These are phyloP conservation scores for Acleris laterana DNA, from an alignment of 2,888 invertebrate species.

Conservation along the genomic window DNA sequence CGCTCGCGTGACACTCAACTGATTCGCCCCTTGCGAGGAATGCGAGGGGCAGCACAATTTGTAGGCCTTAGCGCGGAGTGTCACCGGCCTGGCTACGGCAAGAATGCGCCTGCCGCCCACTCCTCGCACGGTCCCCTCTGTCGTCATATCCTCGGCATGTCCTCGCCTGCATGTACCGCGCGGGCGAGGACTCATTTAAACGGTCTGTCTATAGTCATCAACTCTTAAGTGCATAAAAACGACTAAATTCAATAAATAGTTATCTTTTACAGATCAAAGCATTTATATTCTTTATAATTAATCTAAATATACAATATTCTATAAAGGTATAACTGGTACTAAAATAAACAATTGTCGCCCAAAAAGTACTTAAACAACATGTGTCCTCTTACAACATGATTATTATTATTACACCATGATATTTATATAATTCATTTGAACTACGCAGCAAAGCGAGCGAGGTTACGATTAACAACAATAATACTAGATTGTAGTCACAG, in stretches of 20 bases:
- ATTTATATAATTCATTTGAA: slow-evolving; percentile 63
- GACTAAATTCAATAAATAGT: slow-evolving; percentile 13
- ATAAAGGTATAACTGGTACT: slow-evolving; percentile 74
- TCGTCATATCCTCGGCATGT: too few species aligned
- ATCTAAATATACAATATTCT: slow-evolving; percentile 64
- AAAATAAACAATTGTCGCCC: slow-evolving; percentile 56
- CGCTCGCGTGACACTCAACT: too few species aligned
- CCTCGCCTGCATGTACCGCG: too few species aligned
- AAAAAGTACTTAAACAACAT: slow-evolving; percentile 59
- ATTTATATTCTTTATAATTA: slow-evolving; percentile 55
- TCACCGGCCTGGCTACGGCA: too few species aligned
- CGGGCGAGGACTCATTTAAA: too few species aligned
- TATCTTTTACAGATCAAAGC: slow-evolving; percentile 52
- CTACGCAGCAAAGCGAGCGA: slow-evolving; percentile 56
- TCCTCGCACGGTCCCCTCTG: too few species aligned
- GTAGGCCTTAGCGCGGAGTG: too few species aligned
- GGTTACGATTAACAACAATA: slow-evolving; percentile 58
- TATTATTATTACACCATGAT: slow-evolving; percentile 66
- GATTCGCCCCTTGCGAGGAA: too few species aligned
- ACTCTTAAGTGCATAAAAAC: background rate
- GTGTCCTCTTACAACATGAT: slow-evolving; percentile 73
- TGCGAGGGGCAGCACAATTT: too few species aligned
- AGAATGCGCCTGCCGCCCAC: too few species aligned
- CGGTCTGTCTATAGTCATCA: too few species aligned
- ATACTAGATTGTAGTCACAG: slow-evolving; percentile 55